Conservation (phyloP, 1,140 invertebrate species). For the Condylostylus longicornis region DNA sequence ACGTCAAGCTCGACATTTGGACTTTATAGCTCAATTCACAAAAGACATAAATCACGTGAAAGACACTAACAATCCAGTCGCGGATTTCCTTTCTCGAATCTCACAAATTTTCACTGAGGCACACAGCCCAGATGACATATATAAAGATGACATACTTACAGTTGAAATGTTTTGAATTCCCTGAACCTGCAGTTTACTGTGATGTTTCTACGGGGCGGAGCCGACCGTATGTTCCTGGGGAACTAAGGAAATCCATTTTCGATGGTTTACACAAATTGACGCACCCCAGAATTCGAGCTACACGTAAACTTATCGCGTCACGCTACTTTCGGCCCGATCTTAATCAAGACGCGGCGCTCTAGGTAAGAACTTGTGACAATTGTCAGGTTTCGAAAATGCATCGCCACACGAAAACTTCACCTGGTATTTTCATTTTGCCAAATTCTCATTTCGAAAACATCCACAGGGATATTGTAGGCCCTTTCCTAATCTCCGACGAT, state of each 20-base stretch:
- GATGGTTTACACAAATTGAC: slow-evolving; percentile 10
- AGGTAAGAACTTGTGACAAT: slow-evolving; percentile 10
- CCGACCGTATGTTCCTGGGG: slow-evolving; percentile 7
- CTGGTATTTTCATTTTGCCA: background rate
- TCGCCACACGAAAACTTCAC: background rate
- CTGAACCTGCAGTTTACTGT: background rate
- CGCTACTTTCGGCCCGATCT: slow-evolving; percentile 14
- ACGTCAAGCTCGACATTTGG: slow-evolving; percentile 18
- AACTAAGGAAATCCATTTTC: slow-evolving; percentile 8
- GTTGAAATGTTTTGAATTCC: background rate
- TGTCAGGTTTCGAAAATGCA: slow-evolving; percentile 21
- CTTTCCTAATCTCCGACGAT: slow-evolving; percentile 9
- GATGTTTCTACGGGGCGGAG: slow-evolving; percentile 2
- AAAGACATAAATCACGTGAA: slow-evolving; percentile 24
- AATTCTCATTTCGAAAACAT: slow-evolving; percentile 13
- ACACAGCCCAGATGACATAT: background rate
- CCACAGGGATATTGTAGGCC: slow-evolving; percentile 23
- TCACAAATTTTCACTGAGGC: slow-evolving; percentile 9
- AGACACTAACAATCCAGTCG: slow-evolving; percentile 21
- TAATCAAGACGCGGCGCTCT: slow-evolving; percentile 8
- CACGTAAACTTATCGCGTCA: slow-evolving; percentile 3
- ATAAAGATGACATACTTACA: background rate
- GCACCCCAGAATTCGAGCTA: slow-evolving; percentile 15
- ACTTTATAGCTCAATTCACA: slow-evolving; percentile 27
- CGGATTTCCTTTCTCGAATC: slow-evolving; percentile 19